Base-by-base conservation (phyloP, 2,113 vertebrate species). In the Pollachius pollachius region DNA sequence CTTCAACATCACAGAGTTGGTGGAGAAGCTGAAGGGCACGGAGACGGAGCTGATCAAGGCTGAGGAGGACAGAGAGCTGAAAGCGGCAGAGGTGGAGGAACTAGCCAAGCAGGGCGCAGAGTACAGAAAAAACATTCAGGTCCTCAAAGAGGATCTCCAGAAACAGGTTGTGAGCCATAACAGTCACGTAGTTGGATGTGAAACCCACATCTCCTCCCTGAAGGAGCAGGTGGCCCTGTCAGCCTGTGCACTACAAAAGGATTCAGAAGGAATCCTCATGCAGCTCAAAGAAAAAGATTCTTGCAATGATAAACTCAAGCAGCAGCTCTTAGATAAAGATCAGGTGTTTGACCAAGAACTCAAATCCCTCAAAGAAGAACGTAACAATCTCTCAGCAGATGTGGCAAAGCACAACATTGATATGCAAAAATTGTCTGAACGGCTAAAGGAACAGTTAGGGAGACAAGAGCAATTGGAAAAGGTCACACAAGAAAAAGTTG, bases 321-420 rank as follows among this genome's bases (percentile, higher is more conserved):
- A 56, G 13, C 82, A 91, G 70, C 79, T 94, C 13, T 57, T 83
- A 1, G 88, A 93, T 61, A 90, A 79, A 59, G 90, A 93, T 41
- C 78, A 91, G 75, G 73, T 13, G 0, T 83, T 93, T 73, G 91
- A 94, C 67, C 90, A 84, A 15, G 94, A 96, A 23, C 76, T 95
- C 16, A 95, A 95, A 70, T 81, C 89, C 0, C 15, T 89, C 37
- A 94, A 94, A 79, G 94, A 94, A 3, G 91, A 93, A 3, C 84
- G 90, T 27, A 94, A 94, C 82, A 84, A 83, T 16, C 85, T 96
- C 12, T 69, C 91, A 65, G 85, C 88, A 21, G 92, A 94, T 66
- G 86, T 88, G 3, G 71, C 85, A 25, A 92, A 88, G 72, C 91
- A 90, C 68, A 87, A 84, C 18, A 68, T 78, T 1, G 92, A 95